Evolutionary conservation across 1,140 invertebrate species (phyloP), one percentile per base, ranked within the genome.

Genomic region (Dinoponera quadriceps): DNA sequence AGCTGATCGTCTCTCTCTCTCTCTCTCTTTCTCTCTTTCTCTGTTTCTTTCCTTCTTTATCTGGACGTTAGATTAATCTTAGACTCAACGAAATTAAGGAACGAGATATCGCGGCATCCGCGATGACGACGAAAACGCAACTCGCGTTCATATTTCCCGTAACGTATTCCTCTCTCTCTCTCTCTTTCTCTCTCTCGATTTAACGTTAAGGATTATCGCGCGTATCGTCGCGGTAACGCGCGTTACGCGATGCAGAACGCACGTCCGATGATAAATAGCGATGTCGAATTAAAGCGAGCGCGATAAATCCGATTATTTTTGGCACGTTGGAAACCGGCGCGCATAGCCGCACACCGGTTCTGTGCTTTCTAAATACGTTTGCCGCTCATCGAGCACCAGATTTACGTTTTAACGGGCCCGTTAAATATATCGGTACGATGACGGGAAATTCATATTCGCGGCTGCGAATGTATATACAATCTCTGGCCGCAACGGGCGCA

Each of bases 331-430:
- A 65, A 22, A 44, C 20, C 62, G 27, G 33, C 16, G 59, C 18
- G 9, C 49, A 29, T 18, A 14, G n/a, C 11, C 18, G 55, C 33
- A 11, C 57, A 75, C 38, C 72, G 72, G 57, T 75, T 75, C 72
- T 75, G 72, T 75, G 72, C 72, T 75, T 75, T 75, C 72, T 75
- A 75, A 75, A 77, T 77, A 77, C 20, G 60, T 66, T 77, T 65
- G 73, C 59, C 73, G 73, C 73, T 77, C 59, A 65, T 65, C 73
- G 73, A 65, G 29, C 73, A 77, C 0, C 60, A 65, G 73, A 77
- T 77, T 77, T 77, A 77, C 27, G 44, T 77, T 65, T n/a, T 51
- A 65, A 44, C 25, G 14, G 25, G 44, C 25, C 38, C 60, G 59
- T 77, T 77, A 65, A 77, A 75, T 63, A 51, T 75, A 65, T 75